Conservation (phyloP, 2,797 vertebrate genomes). For the Acrocephalus scirpaceus region DNA sequence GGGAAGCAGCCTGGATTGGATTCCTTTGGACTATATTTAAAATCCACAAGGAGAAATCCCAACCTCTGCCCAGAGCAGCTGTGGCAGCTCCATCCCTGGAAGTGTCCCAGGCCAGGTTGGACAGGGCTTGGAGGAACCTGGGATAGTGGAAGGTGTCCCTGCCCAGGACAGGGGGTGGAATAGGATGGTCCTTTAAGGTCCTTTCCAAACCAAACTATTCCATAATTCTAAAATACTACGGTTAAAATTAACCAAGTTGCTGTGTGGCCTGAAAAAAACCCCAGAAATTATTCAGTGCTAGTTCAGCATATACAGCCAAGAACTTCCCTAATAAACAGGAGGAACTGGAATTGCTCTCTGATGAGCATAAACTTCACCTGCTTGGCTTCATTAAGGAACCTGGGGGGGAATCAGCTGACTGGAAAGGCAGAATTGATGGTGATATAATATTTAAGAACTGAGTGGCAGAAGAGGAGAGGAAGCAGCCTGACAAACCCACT, state of each 20-base stretch:
- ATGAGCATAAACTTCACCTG: neutral
- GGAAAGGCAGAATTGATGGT: neutral
- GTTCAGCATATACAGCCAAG: neutral
- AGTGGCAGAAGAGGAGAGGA: neutral
- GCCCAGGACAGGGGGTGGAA: neutral
- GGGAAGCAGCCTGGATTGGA: neutral
- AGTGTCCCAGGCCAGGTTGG: neutral
- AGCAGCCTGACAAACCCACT: neutral
- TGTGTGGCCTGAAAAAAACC: neutral
- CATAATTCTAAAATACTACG: neutral
- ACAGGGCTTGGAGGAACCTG: rapidly evolving
- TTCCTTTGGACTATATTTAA: neutral
- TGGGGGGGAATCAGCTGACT: neutral
- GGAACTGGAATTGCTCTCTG: neutral
- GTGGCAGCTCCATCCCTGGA: neutral
- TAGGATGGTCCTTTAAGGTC: neutral
- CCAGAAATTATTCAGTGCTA: neutral
- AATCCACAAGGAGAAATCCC: neutral
- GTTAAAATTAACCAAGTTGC: neutral
- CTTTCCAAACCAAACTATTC: neutral
- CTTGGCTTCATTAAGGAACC: neutral
- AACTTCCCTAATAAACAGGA: neutral
- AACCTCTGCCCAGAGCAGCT: neutral
- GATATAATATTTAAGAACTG: neutral
- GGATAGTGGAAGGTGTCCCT: neutral